Base-by-base conservation (phyloP, 1,140 invertebrate genomes). In the Stegodyphus mimosarum region DNA sequence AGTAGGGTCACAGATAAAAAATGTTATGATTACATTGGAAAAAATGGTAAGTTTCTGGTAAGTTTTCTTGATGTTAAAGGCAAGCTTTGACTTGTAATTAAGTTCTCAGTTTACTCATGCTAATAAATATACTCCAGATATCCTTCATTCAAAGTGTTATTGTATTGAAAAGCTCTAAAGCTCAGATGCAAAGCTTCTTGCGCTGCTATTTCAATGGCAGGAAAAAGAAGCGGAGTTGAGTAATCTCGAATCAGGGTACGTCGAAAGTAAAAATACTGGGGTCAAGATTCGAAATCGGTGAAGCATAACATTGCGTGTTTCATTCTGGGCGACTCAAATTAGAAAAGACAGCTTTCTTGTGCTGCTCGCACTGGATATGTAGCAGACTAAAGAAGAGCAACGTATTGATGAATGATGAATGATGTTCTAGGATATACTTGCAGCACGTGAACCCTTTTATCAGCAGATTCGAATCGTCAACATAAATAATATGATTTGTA, bases 241-340 rank as follows among this genome's bases (percentile, higher is more conserved):
- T 52, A 17, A 66, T 77, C 75, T 50, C 18, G 50, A 51, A 48
- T 10, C 17, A 77, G 13, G 63, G 75, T 55, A 66, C 75, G 49
- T 77, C 66, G 75, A 77, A 77, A 77, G 75, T 64, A 55, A 77
- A 48, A 51, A 10, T 51, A 33, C 33, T 33, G 33, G 33, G 33
- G 18, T 17, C 49, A 77, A 55, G 48, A 63, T 52, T 52, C 49
- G 60, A 77, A 77, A 52, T 55, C 51, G 64, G n/a, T 67, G 75
- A 66, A 66, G 75, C 75, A 63, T 77, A 66, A 66, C 63, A 77
- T 64, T 15, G 64, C 75, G 64, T 77, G 75, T 48, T 63, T 51
- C 33, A n/a, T 15, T 60, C 15, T 60, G 9, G 9, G 9, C 9
- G 15, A 11, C 55, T 60, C 55, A 60, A 15, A 60, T 60, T 11